These are phyloP conservation scores for Xanthorhoe spadicearia DNA, from an alignment of 2,888 invertebrate genomes.

Conservation along the genomic window DNA sequence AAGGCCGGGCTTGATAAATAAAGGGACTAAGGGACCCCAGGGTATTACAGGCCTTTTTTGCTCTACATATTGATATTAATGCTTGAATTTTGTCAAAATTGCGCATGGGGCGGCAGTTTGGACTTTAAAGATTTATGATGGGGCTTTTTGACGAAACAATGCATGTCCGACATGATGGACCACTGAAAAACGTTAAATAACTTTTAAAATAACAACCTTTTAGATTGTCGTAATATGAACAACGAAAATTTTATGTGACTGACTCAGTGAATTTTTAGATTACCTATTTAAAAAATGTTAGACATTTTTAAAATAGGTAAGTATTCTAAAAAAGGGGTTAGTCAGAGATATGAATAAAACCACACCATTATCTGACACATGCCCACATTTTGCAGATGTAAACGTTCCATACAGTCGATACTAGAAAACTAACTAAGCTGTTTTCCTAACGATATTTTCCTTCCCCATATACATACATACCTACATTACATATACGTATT, in stretches of 20 bases:
- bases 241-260: too few species aligned
- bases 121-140: constrained; percentile 45
- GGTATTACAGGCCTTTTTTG: constrained; percentile 81
- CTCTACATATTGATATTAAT: constrained; percentile 83
- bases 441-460: too few species aligned
- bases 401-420: too few species aligned
- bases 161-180: constrained; percentile 1
- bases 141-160: constrained; percentile 30
- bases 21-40: constrained; percentile 73
- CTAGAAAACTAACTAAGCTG: too few species aligned
- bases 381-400: too few species aligned
- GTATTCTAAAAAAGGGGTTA: too few species aligned
- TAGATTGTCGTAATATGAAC: background rate
- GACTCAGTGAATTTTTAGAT: too few species aligned
- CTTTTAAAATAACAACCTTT: constrained; percentile 3
- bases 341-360: too few species aligned
- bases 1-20: constrained; percentile 81
- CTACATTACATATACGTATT: background rate
- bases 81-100: constrained; percentile 82
- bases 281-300: too few species aligned
- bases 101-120: constrained; percentile 53
- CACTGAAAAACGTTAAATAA: constrained; percentile 5
- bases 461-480: too few species aligned
- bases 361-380: too few species aligned
- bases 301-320: too few species aligned